These are phyloP conservation scores for Tribolium madens DNA, from an alignment of 1,140 invertebrate species.

Conservation along the genomic window DNA sequence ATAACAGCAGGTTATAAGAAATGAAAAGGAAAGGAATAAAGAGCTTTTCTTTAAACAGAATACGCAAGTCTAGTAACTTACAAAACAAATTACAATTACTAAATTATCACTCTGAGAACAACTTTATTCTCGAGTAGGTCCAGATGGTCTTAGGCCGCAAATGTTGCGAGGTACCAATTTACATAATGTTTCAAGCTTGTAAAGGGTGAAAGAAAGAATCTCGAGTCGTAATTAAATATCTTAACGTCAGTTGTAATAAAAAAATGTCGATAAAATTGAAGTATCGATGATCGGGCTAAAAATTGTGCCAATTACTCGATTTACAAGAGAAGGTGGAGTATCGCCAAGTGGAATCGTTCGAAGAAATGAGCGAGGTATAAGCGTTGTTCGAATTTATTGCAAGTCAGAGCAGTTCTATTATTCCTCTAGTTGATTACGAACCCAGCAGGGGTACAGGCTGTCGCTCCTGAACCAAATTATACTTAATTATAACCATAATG, in stretches of 20 bases:
- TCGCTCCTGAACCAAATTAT: constrained; percentile 64
- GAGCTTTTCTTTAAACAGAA: neutral
- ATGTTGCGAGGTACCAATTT: neutral
- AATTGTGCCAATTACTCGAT: constrained; percentile 41
- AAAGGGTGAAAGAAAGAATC: neutral
- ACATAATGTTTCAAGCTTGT: neutral
- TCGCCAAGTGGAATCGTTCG: constrained; percentile 39
- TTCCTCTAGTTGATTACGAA: constrained; percentile 63
- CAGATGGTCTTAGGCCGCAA: neutral
- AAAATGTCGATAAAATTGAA: constrained; percentile 8
- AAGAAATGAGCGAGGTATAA: constrained; percentile 46
- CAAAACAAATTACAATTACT: neutral
- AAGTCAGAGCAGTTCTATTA: constrained; percentile 64
- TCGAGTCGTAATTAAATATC: constrained; percentile 1
- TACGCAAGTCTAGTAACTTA: neutral
- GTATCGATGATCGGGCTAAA: constrained; percentile 35
- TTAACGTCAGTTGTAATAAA: constrained; percentile 21
- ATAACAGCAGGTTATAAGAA: neutral
- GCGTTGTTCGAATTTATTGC: constrained; percentile 63
- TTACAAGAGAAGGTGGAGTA: constrained; percentile 38
- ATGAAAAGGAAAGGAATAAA: neutral
- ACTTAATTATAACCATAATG: constrained; percentile 62
- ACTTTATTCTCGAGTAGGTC: neutral
- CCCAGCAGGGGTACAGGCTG: constrained; percentile 62
- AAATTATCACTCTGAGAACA: neutral